phyloP scores from a whole-genome alignment of 2,888 invertebrate genomes.

The Thysanoteuthis rhombus region DNA sequence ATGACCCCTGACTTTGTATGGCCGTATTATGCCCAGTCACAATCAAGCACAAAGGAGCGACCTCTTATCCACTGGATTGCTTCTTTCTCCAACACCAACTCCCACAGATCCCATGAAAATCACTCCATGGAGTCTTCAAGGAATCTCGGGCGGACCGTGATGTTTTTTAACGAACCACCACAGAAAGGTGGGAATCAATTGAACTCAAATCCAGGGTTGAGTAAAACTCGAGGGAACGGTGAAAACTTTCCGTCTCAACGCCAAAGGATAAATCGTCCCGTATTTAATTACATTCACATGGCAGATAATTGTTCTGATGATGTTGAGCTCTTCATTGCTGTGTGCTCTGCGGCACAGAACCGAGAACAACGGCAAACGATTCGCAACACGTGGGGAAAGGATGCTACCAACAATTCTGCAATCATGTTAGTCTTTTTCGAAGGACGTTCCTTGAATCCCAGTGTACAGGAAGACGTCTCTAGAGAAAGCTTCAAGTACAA shows the following conservation, averaged over 20 bases:
- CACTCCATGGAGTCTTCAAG: not conserved
- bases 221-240: not conserved
- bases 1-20: not conserved
- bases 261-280: constrained; percentile 41
- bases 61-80: not conserved
- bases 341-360: constrained; percentile 54
- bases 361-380: constrained; percentile 51
- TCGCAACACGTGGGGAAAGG: constrained; percentile 62
- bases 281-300: constrained; percentile 41
- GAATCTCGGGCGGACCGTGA: not conserved
- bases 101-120: not conserved
- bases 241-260: not conserved
- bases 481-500: constrained; percentile 54
- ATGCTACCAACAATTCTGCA: constrained; percentile 40
- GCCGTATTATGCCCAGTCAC: not conserved
- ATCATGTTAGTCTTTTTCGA: constrained; percentile 57
- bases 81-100: not conserved
- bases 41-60: not conserved
- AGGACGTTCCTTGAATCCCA: constrained; percentile 40
- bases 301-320: constrained; percentile 37
- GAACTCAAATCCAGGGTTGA: not conserved
- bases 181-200: not conserved
- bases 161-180: not conserved
- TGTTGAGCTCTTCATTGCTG: constrained; percentile 44
- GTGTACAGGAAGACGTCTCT: constrained; percentile 41